Base-by-base conservation (phyloP, 92 coral and sea anemone species). In the Nematostella vectensis region DNA sequence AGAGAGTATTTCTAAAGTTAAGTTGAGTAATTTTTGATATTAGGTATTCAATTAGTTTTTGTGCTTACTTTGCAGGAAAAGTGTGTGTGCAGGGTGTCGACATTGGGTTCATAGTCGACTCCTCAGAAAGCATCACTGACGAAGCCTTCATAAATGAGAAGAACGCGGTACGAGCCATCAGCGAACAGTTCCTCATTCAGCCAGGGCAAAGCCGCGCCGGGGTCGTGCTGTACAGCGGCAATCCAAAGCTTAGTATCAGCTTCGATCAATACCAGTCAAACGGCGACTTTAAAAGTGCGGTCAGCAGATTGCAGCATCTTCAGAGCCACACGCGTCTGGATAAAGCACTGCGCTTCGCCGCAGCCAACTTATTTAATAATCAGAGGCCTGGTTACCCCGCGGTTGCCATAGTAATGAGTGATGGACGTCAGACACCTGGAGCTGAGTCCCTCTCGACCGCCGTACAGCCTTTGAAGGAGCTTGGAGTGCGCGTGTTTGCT, bases 351-450 rank as follows among this genome's bases (percentile, higher is more conserved):
- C 71, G 75, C 10, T 70, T 48, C 64, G 98, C 91, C 25, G 82
- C 95, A 8, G 29, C 55, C 13, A 48, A 73, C 4, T 45, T 85
- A 27, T 85, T 75, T 50, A 49, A 48, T 33, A 69, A 71, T 21
- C 71, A 85, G 17, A 83, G 99, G 11, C 48, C 61, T 21, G 81
- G 72, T 24, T 76, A 70, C 57, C 83, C 69, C 3, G 62, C 86
- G n/a, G 66, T 93, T 49, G 93, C 89, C 30, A 67, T 93, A 40
- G 73, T 93, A 11, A 65, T 93, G 74, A 87, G 95, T 3, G 87
- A 87, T 48, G 87, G 83, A 8, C 69, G 58, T 39, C 83, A 80
- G 57, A 91, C 82, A 0, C 70, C 83, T 51, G 80, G 74, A 21
- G 74, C 79, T 0, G 84, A 76, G 56, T 59, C 95, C 16, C 68